These are phyloP conservation scores for crab-eating macaque (Macaca fascicularis) DNA, from an alignment of 2,113 vertebrate genomes.

Conservation along the genomic window DNA sequence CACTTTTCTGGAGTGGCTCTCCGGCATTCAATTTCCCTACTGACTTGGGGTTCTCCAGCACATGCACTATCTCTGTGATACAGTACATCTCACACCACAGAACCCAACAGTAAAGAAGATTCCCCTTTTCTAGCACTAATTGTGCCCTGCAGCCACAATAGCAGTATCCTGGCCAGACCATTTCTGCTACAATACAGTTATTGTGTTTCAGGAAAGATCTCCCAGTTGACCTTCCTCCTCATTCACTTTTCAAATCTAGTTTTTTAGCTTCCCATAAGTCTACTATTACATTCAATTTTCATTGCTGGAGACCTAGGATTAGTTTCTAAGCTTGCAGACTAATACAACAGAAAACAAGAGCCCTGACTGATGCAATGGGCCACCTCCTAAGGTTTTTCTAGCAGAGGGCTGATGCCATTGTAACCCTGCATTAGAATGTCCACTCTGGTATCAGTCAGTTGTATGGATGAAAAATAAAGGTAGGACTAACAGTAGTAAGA, in stretches of 20 bases:
- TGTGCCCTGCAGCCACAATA: background rate
- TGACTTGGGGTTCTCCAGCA: background rate
- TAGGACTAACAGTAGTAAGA: background rate
- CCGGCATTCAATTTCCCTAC: background rate
- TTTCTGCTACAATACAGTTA: slow-evolving; percentile 45
- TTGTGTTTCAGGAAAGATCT: slow-evolving; percentile 29
- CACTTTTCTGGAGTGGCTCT: too few relatives aligned
- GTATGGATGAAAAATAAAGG: background rate
- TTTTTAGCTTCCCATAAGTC: slow-evolving; percentile 27
- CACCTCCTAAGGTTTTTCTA: background rate
- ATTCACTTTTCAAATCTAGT: slow-evolving; percentile 54
- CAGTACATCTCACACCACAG: background rate
- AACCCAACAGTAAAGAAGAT: background rate
- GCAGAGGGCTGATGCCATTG: background rate
- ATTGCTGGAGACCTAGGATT: slow-evolving; percentile 10
- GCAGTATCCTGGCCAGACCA: background rate
- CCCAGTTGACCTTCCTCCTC: background rate
- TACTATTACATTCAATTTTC: slow-evolving; percentile 53
- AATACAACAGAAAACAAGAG: background rate
- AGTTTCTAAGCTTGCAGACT: slow-evolving; percentile 26
- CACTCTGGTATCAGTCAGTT: background rate
- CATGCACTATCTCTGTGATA: background rate
- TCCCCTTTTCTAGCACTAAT: background rate
- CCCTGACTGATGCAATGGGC: background rate
- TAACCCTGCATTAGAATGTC: background rate